Conservation (phyloP, 2,113 vertebrate species). For the Festucalex cinctus region DNA sequence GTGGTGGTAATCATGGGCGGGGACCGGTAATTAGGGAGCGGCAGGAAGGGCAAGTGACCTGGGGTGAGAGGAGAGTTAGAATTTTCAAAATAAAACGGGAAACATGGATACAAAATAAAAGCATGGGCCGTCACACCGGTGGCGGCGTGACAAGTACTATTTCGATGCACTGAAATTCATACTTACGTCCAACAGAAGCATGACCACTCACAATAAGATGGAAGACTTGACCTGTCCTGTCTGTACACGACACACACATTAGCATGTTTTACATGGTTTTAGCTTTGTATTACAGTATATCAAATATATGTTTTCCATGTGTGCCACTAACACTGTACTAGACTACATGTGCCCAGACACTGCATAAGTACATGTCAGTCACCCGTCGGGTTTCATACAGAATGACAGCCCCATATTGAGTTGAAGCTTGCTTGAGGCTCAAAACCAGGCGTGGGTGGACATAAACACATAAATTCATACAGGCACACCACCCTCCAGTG, state of each 20-base stretch:
- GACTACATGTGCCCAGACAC: not conserved
- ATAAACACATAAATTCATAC: not conserved
- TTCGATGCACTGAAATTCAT: not conserved
- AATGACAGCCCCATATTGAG: constrained; percentile 5
- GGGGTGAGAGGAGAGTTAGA: too few species aligned
- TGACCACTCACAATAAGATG: not conserved
- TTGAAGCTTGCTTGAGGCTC: not conserved
- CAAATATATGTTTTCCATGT: not conserved
- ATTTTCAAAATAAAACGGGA: too few species aligned
- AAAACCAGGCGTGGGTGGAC: not conserved
- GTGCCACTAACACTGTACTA: not conserved
- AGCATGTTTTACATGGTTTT: not conserved
- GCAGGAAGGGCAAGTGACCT: too few species aligned
- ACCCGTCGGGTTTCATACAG: not conserved
- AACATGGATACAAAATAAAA: too few species aligned
- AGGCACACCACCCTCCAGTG: not conserved
- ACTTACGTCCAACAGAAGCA: not conserved
- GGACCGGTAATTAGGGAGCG: too few species aligned
- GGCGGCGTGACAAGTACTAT: too few species aligned
- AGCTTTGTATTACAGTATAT: not conserved
- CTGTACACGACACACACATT: not conserved
- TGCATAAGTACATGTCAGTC: not conserved
- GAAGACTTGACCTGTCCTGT: not conserved
- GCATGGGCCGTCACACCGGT: too few species aligned
- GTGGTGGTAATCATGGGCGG: too few species aligned